A percentile compares a stretch with the other conserved stretches of the same genome.
Evolutionary conservation across 2,113 vertebrate species (phyloP).

Genomic region (Lynx canadensis): DNA sequence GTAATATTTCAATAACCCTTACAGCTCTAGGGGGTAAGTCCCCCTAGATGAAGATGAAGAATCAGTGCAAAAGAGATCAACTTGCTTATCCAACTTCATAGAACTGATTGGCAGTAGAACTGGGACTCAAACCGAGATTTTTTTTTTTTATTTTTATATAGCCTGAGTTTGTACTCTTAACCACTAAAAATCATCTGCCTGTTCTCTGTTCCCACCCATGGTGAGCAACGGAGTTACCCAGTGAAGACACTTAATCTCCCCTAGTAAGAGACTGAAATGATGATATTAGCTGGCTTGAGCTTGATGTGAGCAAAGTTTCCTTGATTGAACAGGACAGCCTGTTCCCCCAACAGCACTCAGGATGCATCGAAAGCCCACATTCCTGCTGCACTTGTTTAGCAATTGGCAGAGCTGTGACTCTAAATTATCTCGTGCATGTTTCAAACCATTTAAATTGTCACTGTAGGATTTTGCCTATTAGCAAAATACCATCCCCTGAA

Average conservation of each 20-base stretch:
- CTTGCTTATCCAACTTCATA: neutral
- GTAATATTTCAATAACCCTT: conserved; percentile 28
- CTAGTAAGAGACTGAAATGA: neutral
- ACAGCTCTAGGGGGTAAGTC: neutral
- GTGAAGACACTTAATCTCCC: conserved; percentile 7
- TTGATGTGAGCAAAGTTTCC: conserved; percentile 46
- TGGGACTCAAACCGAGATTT: neutral
- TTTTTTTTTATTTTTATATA: neutral
- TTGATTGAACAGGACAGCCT: conserved; percentile 58
- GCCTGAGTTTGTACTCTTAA: neutral
- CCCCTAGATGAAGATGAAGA: neutral
- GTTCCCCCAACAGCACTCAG: neutral
- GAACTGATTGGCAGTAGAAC: neutral
- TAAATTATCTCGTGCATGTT: conserved; percentile 70
- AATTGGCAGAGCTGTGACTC: conserved; percentile 67
- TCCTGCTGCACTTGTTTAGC: conserved; percentile 48
- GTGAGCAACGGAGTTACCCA: neutral
- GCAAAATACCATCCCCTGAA: conserved; percentile 58
- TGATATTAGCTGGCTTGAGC: conserved; percentile 12
- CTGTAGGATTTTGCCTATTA: conserved; percentile 75
- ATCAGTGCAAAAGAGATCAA: neutral
- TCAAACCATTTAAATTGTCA: conserved; percentile 75
- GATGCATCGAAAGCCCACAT: neutral
- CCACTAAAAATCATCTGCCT: neutral
- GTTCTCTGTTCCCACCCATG: neutral